Base-by-base conservation (phyloP, 2,113 vertebrate genomes). In the Otis tarda region DNA sequence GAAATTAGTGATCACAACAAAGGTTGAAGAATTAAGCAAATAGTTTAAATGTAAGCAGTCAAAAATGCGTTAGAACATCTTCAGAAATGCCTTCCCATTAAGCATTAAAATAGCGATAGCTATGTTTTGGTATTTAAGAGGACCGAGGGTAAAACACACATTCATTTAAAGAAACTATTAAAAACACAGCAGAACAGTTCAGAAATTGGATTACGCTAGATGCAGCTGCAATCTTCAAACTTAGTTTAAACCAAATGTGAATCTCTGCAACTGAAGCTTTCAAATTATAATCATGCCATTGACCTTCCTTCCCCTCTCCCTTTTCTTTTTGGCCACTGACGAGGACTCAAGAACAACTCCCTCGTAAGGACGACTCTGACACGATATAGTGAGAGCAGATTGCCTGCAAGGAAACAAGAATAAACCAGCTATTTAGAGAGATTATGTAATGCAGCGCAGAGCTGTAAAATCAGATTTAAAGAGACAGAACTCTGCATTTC, bases 381-480 rank as follows among this genome's bases (percentile, higher is more conserved):
- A 79, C 13, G 89, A 95, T 94, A 87, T 17, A 94, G 87, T 15
- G 50, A 79, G 91, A 96, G 91, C 96, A 96, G 94, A 96, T 93
- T 97, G 96, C 74, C 94, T 92, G 83, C 83, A 91, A 95, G 87
- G 92, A 87, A 96, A 89, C 91, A 82, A 95, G 96, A 97, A 96
- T 95, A 96, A 97, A 94, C 83, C 39, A 8, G 87, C 95, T 97
- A 96, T 96, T 96, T 97, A 94, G 77, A 95, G 94, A 89, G 89
- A 79, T 93, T 95, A 94, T 87, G 84, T 84, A 97, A 96, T 52
- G 74, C 56, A 91, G 74, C 5, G 8, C 41, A 0, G 81, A 85
- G 85, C 74, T 80, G 77, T 82, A 87, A 92, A 94, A 84, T 49
- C 37, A 63, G 45, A 94, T 76, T 97, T 96, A 97, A 97, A 97